Percentiles rank a stretch among this genome's conserved stretches.
These are phyloP conservation scores for Apamea sordens DNA, from an alignment of 2,888 invertebrate species.

Conservation along the genomic window DNA sequence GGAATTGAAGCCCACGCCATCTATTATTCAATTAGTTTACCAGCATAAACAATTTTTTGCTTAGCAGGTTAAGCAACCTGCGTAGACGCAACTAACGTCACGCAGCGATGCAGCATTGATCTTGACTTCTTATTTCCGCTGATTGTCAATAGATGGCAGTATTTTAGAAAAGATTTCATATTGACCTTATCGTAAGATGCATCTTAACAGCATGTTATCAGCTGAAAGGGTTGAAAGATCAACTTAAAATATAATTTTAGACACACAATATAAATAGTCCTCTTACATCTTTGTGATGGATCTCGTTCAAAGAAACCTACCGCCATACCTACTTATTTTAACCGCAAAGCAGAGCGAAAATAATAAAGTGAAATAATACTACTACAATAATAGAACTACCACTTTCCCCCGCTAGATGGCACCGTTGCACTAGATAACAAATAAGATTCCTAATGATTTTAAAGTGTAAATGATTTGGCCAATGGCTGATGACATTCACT, in stretches of 20 bases:
- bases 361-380: not conserved
- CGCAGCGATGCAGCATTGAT: not conserved
- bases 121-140: slow-evolving; percentile 8
- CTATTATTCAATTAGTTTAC: slow-evolving; percentile 14
- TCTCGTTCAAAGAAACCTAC: not conserved
- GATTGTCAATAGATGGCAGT: slow-evolving; percentile 48
- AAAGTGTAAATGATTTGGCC: not conserved
- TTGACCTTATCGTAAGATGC: not conserved
- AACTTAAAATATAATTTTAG: not conserved
- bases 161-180: not conserved
- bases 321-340: not conserved
- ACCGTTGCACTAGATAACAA: too few species aligned
- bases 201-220: not conserved
- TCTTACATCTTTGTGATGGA: not conserved
- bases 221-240: not conserved
- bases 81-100: not conserved
- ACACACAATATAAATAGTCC: not conserved
- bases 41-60: not conserved
- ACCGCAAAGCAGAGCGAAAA: not conserved
- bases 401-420: not conserved
- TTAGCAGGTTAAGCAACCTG: not conserved
- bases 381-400: not conserved
- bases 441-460: not conserved
- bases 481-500: too few species aligned
- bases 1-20: slow-evolving; percentile 42